Base-by-base conservation (phyloP, 2,113 vertebrate genomes). In the Psittacara wagleri region DNA sequence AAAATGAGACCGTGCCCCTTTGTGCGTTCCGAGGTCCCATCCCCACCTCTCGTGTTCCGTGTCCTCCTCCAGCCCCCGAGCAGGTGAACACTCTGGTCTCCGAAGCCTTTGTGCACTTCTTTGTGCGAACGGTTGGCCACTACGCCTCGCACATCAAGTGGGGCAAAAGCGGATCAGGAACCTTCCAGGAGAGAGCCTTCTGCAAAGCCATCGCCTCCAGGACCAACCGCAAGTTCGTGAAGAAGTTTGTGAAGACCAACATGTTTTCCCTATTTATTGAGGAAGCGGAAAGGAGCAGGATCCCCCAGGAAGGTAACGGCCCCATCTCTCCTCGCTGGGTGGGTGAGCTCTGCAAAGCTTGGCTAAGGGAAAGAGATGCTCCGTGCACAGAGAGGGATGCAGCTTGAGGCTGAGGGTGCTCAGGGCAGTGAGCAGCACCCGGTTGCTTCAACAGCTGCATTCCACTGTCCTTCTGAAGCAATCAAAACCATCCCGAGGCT, bases 201-300 rank as follows among this genome's bases (percentile, higher is more conserved):
- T 99, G 96, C 96, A 99, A 99, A 92, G 98, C 98, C 73, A 62
- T 99, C 6, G 1, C 97, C 88, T 99, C 99, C 85, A 99, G 98
- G 91, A 96, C 97, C 90, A 98, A 90, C 4, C 98, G 99, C 31
- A 98, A 97, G 41, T 98, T 99, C 29, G 94, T 99, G 72, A 99
- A 99, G 94, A 98, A 97, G 92, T 99, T 99, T 68, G 97, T 99
- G 72, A 98, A 98, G 98, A 99, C 99, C 0, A 99, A 99, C 96
- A 99, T 99, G 98, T 99, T 99, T n/a, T 98, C 99, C 72, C 96
- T 99, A 11, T 99, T 99, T 73, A 99, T 99, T 74, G 99, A 99
- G 96, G 99, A 99, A 39, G 98, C 98, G 1, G 99, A 99, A 91
- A 99, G 98, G 96, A 99, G 98, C 95, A 94, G 97, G 54, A 98